Evolutionary conservation across 2,797 vertebrate species (phyloP).

Genomic region (Leptoclinus maculatus): DNA sequence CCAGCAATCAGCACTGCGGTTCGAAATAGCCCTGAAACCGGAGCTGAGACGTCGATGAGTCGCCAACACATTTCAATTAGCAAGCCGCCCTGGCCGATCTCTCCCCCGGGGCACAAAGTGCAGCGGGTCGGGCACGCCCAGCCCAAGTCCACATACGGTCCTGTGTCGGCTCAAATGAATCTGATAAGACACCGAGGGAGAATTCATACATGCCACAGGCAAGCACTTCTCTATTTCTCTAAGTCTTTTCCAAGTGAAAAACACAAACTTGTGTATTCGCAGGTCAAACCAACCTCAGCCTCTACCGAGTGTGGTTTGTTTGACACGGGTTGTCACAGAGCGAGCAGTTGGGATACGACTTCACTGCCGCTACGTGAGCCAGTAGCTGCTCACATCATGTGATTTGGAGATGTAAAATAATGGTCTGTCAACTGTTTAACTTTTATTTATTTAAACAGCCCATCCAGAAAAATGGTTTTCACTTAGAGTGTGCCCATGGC

Average conservation of each 20-base stretch:
- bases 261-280: slow-evolving; percentile 23
- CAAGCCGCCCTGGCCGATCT: slow-evolving; percentile 86
- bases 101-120: slow-evolving; percentile 84
- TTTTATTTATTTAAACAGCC: slow-evolving; percentile 42
- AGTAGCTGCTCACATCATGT: slow-evolving; percentile 23
- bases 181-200: slow-evolving; percentile 62
- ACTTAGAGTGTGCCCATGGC: slow-evolving; percentile 28
- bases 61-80: slow-evolving; percentile 94
- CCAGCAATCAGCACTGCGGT: slow-evolving; percentile 89
- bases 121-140: slow-evolving; percentile 76
- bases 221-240: slow-evolving; percentile 51
- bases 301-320: slow-evolving; percentile 29
- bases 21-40: slow-evolving; percentile 89
- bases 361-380: slow-evolving; percentile 16
- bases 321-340: background rate
- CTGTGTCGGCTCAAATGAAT: slow-evolving; percentile 66
- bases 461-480: slow-evolving; percentile 44
- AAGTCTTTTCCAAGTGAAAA: slow-evolving; percentile 29
- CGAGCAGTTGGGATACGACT: slow-evolving; percentile 7
- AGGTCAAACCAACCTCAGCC: slow-evolving; percentile 30
- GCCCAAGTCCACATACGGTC: slow-evolving; percentile 73
- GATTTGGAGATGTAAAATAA: slow-evolving; percentile 48
- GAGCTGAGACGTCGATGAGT: slow-evolving; percentile 89
- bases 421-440: slow-evolving; percentile 40
- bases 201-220: slow-evolving; percentile 49